Percentiles rank a stretch among this genome's conserved stretches.
These are phyloP conservation scores for Xenopus borealis DNA, from an alignment of 2,113 vertebrate genomes.

Conservation along the genomic window DNA sequence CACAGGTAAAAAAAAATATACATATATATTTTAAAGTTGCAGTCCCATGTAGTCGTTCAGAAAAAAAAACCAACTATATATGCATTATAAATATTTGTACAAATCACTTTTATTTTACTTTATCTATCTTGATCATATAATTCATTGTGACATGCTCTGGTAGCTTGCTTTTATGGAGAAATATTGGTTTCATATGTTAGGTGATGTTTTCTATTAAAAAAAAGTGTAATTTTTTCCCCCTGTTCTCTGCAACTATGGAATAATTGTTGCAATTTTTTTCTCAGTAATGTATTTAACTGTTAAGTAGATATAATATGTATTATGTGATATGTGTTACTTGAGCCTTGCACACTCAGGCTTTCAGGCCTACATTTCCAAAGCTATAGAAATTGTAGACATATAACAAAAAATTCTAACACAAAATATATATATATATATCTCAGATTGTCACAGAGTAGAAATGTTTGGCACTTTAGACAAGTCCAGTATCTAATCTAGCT, in stretches of 20 bases:
- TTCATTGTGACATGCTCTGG: constrained; percentile 12
- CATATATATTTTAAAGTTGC: constrained; percentile 6
- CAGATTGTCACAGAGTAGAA: too few species aligned
- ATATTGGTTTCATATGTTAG: constrained; percentile 12
- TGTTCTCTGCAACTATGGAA: not conserved
- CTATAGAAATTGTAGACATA: not conserved
- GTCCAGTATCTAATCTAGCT: too few species aligned
- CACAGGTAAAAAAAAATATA: constrained; percentile 4
- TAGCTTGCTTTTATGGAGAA: constrained; percentile 27
- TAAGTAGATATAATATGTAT: constrained; percentile 19
- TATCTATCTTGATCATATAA: constrained; percentile 5
- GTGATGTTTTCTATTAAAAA: constrained; percentile 1
- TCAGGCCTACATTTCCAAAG: constrained; percentile 33
- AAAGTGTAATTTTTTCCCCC: constrained; percentile 1
- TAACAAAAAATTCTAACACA: not conserved
- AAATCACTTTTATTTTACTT: constrained; percentile 2
- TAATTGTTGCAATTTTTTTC: constrained; percentile 25
- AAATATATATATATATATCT: too few species aligned
- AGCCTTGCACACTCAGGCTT: constrained; percentile 37
- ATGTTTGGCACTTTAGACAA: too few species aligned
- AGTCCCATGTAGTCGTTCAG: constrained; percentile 10
- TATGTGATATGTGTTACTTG: constrained; percentile 15
- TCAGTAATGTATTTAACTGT: constrained; percentile 30
- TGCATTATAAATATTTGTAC: constrained; percentile 12
- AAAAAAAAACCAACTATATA: constrained; percentile 7